Evolutionary conservation across 2,797 vertebrate genomes (phyloP).

Genomic region (Arnoldichthys spilopterus): DNA sequence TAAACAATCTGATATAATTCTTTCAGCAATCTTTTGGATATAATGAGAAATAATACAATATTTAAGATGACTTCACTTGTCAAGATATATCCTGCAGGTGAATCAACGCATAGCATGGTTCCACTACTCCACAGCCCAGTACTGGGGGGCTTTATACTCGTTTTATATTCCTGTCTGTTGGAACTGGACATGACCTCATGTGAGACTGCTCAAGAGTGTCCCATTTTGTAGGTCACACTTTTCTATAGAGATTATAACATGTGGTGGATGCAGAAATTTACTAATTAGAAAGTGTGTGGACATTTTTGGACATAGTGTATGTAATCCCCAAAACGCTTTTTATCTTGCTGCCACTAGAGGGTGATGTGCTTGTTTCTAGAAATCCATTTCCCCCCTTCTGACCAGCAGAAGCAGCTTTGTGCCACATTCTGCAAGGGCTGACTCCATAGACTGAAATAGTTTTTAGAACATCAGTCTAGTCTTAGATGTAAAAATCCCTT

Average conservation of each 20-base stretch:
- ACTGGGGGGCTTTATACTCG: too few relatives aligned
- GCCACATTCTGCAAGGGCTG: neutral
- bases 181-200: too few relatives aligned
- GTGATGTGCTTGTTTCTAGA: neutral
- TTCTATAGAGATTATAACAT: neutral
- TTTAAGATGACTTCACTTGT: too few relatives aligned
- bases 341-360: conserved; percentile 25
- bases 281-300: neutral
- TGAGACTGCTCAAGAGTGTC: too few relatives aligned
- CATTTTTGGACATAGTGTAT: neutral
- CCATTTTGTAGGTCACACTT: too few relatives aligned
- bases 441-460: neutral
- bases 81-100: too few relatives aligned
- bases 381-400: neutral
- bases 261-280: neutral
- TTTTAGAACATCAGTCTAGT: neutral
- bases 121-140: too few relatives aligned
- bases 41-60: too few relatives aligned
- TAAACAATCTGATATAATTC: too few relatives aligned
- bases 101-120: too few relatives aligned
- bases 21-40: too few relatives aligned
- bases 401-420: conserved; percentile 2
- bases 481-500: neutral
- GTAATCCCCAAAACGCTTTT: neutral
- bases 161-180: too few relatives aligned